Evolutionary conservation across 2,113 vertebrate species (phyloP).

Genomic region (Bubalus kerabau): DNA sequence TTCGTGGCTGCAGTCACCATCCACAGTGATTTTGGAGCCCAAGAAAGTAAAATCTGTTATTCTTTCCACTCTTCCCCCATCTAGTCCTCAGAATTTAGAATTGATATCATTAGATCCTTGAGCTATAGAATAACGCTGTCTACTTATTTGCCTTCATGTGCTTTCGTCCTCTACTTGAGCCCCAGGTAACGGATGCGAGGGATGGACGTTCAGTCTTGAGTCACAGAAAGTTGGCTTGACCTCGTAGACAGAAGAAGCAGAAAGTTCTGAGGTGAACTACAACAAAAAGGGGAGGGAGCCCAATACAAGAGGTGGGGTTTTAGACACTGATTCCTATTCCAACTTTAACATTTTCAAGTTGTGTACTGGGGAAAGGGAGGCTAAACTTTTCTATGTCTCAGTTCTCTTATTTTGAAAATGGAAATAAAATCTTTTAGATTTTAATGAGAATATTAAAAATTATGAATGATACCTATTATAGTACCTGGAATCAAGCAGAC

Average conservation of each 20-base stretch:
- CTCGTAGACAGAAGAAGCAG: not conserved
- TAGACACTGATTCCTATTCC: not conserved
- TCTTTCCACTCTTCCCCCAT: not conserved
- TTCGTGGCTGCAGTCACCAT: not conserved
- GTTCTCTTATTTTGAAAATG: not conserved
- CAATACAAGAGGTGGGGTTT: not conserved
- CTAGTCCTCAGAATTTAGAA: not conserved
- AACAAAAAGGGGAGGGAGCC: not conserved
- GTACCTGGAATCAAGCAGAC: not conserved
- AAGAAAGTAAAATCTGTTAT: not conserved
- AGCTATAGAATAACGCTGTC: not conserved
- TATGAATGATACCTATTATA: not conserved
- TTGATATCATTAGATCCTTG: not conserved
- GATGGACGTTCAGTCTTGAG: not conserved
- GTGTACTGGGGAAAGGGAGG: not conserved
- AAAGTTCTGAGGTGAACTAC: not conserved
- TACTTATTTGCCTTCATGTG: not conserved
- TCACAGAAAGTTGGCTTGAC: not conserved
- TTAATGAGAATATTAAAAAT: not conserved
- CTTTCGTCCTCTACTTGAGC: not conserved
- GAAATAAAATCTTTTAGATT: not conserved
- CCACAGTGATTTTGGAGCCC: not conserved
- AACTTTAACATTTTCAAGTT: not conserved
- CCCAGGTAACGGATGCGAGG: not conserved
- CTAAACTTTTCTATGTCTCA: not conserved